phyloP scores from a whole-genome alignment of 2,797 vertebrate genomes.

The Macropodus opercularis region DNA sequence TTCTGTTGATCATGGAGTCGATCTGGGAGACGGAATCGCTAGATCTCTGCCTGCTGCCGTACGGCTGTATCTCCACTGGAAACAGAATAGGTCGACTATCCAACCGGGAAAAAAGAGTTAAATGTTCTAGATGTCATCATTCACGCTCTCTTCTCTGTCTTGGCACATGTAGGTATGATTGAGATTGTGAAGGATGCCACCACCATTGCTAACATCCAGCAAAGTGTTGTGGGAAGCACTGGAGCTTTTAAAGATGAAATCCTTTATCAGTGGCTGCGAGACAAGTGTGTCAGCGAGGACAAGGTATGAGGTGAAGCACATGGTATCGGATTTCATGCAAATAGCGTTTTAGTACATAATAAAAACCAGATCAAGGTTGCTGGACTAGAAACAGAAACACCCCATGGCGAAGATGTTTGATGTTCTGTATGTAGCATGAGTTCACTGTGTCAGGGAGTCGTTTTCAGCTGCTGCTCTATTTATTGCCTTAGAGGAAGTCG shows the following conservation, averaged over 20 bases:
- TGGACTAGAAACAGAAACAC: neutral
- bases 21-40: constrained; percentile 98
- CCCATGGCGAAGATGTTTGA: neutral
- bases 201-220: constrained; percentile 98
- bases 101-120: neutral
- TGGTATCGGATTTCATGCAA: neutral
- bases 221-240: constrained; percentile 96
- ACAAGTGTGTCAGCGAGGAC: constrained; percentile 93
- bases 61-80: constrained; percentile 98
- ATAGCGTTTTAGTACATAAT: neutral
- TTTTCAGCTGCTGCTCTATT: constrained; percentile 18
- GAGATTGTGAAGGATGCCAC: constrained; percentile 98
- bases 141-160: neutral
- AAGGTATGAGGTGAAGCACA: constrained; percentile 80
- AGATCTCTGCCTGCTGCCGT: constrained; percentile 93
- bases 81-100: constrained; percentile 90
- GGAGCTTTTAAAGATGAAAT: constrained; percentile 98
- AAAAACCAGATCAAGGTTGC: neutral
- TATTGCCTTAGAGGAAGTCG: constrained; percentile 49
- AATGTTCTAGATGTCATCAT: neutral
- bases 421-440: neutral
- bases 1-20: constrained; percentile 97
- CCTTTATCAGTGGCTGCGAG: constrained; percentile 93
- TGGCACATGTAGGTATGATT: constrained; percentile 88
- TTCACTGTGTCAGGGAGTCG: neutral